Base-by-base conservation (phyloP, 2,797 vertebrate species). In the Tympanoctomys barrerae region DNA sequence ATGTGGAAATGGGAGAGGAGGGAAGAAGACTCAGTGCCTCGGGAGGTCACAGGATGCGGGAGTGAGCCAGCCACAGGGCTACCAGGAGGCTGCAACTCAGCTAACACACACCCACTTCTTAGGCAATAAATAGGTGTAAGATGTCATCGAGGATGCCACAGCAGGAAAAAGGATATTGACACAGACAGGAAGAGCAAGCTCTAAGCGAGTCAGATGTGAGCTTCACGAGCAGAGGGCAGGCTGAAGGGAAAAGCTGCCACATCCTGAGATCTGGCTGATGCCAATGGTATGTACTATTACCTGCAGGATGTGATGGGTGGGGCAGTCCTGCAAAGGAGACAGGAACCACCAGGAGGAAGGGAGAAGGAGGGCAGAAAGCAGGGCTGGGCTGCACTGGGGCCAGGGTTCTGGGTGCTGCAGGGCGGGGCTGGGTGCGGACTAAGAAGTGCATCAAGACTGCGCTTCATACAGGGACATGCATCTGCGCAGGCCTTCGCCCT, bases 201-300 rank as follows among this genome's bases (percentile, higher is more conserved):
- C n/a, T 28, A 2, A 2, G 9, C 0, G 9, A 71, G 9, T 71
- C 3, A 57, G 64, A 18, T 22, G 21, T 0, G 1, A 57, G 5
- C 22, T 2, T 13, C 18, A 64, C 33, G 46, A 10, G 9, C n/a
- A 1, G 1, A 39, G 7, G 21, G 62, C 26, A 46, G 0, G 8
- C 62, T 5, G 4, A 54, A 49, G 13, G 13, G 36, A 42, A n/a
- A 31, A 2, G 13, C 22, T 10, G 6, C 39, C 39, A 26, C 9
- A 13, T 42, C 22, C 4, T 4, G n/a, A 36, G 24, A 12, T 24
- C 49, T 22, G 28, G 31, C 59, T 10, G 24, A 28, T n/a, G 19
- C 2, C 0, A 39, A 52, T 0, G 2, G 57, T 4, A 2, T 0
- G 1, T 26, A 7, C 13, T 16, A 28, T 0, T 24, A 49, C 5